Evolutionary conservation across 1,140 invertebrate species (phyloP), one percentile per base, ranked within the genome.

Genomic region (Bombus haemorrhoidalis): DNA sequence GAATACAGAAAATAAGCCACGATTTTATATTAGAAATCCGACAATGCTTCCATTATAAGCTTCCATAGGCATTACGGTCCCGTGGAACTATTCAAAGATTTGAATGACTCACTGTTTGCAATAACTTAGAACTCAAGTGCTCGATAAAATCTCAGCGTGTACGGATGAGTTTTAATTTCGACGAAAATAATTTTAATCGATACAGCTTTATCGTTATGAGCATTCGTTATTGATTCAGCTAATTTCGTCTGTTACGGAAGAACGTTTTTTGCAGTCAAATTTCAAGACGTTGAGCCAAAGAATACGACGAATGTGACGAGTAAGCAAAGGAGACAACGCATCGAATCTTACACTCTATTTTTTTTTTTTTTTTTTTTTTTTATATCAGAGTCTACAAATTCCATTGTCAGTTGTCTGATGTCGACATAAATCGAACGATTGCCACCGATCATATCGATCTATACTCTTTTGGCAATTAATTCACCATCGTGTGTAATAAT

Each of bases 1-100:
- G 43, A 41, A 64, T 18, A 5, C 71, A 4, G 32, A 12, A 43
- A 39, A 22, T 25, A n/a, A 81, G 43, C 28, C n/a, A 69, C 34
- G n/a, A 37, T 39, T 53, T 37, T 37, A 53, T 39, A 41, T n/a
- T 78, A n/a, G 37, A 78, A 64, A 18, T 41, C n/a, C 18, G 41
- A 81, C 68, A 81, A 62, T 73, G 69, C 80, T 32, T 62, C 72
- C 39, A 73, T 59, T 59, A 41, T 53, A 6, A 8, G 28, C 15
- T n/a, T 22, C 34, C 18, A n/a, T 12, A 13, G 28, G 22, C 32
- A 41, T 43, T 39, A 72, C 4, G 15, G 9, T 22, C 37, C 32
- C 47, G 47, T 53, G 10, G 13, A 57, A 37, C 22, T 10, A n/a
- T 9, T 39, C 6, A n/a, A 18, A 28, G 37, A 39, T 62, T 75